Base-by-base conservation (phyloP, 1,140 invertebrate genomes). In the Penaeus chinensis region DNA sequence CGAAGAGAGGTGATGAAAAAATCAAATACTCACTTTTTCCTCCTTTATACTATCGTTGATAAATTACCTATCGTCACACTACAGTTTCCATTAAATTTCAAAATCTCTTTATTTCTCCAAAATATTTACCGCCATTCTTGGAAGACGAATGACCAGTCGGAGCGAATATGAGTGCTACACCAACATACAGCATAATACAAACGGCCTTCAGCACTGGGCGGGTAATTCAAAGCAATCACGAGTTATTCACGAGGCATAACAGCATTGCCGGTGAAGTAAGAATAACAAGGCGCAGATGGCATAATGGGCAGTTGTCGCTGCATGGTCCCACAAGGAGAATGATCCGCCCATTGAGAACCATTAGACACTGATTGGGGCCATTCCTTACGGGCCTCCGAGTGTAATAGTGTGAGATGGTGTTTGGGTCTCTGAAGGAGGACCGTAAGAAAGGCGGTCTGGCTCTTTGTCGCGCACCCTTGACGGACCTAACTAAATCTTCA, bases 401-500 rank as follows among this genome's bases (percentile, higher is more conserved):
- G 20, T 61, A 24, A 79, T 79, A 79, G 61, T 79, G 66, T n/a
- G 66, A 20, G 82, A 22, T 22, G 71, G 22, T 37, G 24, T 37
- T 20, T 82, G 76, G 74, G 22, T 10, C 24, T 22, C 16, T 42
- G 74, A 32, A 78, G 81, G 76, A 78, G 42, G 62, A 20, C 32
- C n/a, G 54, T 54, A 80, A 69, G 77, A 71, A 76, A 82, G 82
- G 69, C 61, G 69, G 82, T 84, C 47, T 62, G 69, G 84, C 20
- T 10, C 42, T 63, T 54, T 80, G 79, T 63, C 81, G 84, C 66
- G 37, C 54, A 32, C 62, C 22, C 63, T 24, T 13, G 61, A 80
- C 47, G 76, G 77, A 86, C 84, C 63, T 86, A 86, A 86, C 84
- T 86, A 86, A 86, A 86, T 86, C 81, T 86, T 80, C 84, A 81